Conservation (phyloP, 2,888 invertebrate genomes). For the Amiota communis region DNA sequence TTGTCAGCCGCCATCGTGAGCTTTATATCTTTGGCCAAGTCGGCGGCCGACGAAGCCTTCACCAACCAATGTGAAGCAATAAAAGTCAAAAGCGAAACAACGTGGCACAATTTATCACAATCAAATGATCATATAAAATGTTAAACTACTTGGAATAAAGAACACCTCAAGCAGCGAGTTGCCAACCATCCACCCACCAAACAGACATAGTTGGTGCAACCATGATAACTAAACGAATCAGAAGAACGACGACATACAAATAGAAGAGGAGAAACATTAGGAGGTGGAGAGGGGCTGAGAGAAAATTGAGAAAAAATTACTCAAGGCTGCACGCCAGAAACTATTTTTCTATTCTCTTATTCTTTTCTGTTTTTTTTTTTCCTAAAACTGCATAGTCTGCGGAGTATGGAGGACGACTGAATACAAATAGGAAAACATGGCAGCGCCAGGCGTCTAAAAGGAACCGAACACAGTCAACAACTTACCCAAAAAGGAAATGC, state of each 20-base stretch:
- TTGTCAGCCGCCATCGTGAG: background rate
- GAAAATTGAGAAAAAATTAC: slow-evolving; percentile 22
- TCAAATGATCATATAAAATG: slow-evolving; percentile 59
- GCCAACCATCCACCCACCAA: slow-evolving; percentile 28
- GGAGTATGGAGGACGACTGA: background rate
- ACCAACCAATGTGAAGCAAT: slow-evolving; percentile 45
- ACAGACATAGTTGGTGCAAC: slow-evolving; percentile 1
- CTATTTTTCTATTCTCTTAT: background rate
- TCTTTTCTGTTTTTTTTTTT: too few relatives aligned
- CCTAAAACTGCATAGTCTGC: background rate
- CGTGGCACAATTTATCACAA: slow-evolving; percentile 61
- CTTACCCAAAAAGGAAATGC: slow-evolving; percentile 25
- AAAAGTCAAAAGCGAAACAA: slow-evolving; percentile 63
- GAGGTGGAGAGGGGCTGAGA: background rate
- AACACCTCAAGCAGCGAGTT: slow-evolving; percentile 26
- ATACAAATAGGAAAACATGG: background rate
- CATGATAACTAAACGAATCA: background rate
- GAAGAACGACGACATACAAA: too few relatives aligned
- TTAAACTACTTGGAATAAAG: background rate
- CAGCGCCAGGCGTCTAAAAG: background rate
- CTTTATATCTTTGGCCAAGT: background rate
- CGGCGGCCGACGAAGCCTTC: background rate
- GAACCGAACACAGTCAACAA: background rate
- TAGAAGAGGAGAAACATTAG: too few relatives aligned
- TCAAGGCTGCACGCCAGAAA: slow-evolving; percentile 27